A percentile compares a stretch with the other conserved stretches of the same genome.
phyloP scores from a whole-genome alignment of 2,888 invertebrate genomes.

The Latrodectus hesperus region DNA sequence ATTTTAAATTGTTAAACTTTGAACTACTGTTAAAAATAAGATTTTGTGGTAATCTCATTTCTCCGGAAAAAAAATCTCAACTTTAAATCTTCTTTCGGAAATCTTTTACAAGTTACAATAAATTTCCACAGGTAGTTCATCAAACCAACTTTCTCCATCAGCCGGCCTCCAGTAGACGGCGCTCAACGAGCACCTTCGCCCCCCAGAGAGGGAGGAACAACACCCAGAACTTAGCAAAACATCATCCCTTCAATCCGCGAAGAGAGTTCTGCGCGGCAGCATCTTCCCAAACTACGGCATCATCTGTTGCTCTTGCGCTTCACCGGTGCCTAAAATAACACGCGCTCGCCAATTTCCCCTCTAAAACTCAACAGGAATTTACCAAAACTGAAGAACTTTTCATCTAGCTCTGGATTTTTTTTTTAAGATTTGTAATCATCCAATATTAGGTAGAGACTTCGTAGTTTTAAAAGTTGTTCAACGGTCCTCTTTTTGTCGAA shows the following conservation, averaged over 20 bases:
- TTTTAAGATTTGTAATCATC: too few species aligned
- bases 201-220: neutral
- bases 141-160: neutral
- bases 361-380: too few species aligned
- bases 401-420: too few species aligned
- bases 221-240: neutral
- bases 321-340: neutral
- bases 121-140: neutral
- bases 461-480: neutral
- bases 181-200: slow-evolving; percentile 6
- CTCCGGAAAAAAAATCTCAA: too few species aligned
- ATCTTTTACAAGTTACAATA: too few species aligned
- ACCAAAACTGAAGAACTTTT: too few species aligned
- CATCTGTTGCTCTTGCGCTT: slow-evolving; percentile 19
- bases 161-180: neutral
- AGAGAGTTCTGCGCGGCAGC: slow-evolving; percentile 2
- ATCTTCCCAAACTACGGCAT: slow-evolving; percentile 1
- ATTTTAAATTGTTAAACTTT: too few species aligned
- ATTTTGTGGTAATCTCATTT: too few species aligned
- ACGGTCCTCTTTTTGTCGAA: neutral
- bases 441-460: too few species aligned
- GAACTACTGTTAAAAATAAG: too few species aligned
- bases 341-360: neutral
- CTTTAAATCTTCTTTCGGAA: too few species aligned
- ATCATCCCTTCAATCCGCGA: slow-evolving; percentile 6